A percentile compares a stretch with the other conserved stretches of the same genome.
Conservation (phyloP, 2,797 vertebrate species). For the Graptemys geographica region DNA sequence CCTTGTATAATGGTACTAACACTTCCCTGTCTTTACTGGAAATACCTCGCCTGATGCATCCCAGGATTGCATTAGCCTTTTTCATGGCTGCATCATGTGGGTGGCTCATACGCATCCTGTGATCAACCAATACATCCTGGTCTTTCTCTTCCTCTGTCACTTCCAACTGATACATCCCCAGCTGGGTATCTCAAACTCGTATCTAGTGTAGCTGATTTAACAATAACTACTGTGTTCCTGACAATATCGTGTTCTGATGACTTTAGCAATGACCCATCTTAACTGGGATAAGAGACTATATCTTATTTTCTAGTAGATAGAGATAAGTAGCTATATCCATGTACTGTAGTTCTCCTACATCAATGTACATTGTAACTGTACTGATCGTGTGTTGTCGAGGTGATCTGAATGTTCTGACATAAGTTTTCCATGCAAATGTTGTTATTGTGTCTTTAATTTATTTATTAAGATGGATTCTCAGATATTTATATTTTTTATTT, state of each 20-base stretch:
- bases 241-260: constrained; percentile 90
- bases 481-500: constrained; percentile 88
- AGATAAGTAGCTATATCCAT: constrained; percentile 84
- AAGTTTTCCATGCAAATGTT: constrained; percentile 99
- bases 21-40: no score
- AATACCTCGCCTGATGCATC: no score
- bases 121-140: no score
- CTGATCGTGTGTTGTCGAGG: constrained; percentile 90
- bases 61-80: no score
- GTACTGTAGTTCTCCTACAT: constrained; percentile 89
- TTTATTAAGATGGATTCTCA: constrained; percentile 98
- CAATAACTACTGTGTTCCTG: constrained; percentile 89
- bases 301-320: constrained; percentile 85
- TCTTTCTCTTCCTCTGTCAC: no score
- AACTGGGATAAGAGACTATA: constrained; percentile 78
- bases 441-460: constrained; percentile 93
- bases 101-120: no score
- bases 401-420: constrained; percentile 90
- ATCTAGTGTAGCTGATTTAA: constrained; percentile 90
- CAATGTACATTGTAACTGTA: constrained; percentile 89
- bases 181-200: constrained; percentile 89
- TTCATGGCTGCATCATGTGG: no score
- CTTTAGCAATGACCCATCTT: constrained; percentile 83
- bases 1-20: no score
- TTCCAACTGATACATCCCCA: no score